Conservation (phyloP, 2,888 invertebrate genomes). For the Acrobeloides nanus region DNA sequence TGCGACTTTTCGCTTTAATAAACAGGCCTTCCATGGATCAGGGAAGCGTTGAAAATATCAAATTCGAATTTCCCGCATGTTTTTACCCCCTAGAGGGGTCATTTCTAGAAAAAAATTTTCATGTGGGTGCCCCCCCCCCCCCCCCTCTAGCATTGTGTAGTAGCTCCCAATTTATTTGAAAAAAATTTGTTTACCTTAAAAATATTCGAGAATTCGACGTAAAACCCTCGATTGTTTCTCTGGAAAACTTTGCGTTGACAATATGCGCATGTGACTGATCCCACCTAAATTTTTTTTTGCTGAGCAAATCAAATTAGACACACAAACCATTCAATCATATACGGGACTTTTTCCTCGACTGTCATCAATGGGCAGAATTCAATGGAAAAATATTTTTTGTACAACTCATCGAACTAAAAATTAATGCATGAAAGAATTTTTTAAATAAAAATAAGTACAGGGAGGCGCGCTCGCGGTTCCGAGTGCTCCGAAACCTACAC, state of each 20-base stretch:
- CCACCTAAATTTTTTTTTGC: conserved; percentile 40
- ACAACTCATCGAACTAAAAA: conserved; percentile 34
- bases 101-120: too few relatives aligned
- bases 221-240: conserved; percentile 50
- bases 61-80: too few relatives aligned
- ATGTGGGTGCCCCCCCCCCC: too few relatives aligned
- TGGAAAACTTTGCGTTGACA: conserved; percentile 50
- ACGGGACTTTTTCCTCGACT: conserved; percentile 57
- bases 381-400: conserved; percentile 40
- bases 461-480: too few relatives aligned
- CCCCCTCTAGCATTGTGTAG: too few relatives aligned
- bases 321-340: conserved; percentile 58
- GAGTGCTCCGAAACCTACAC: too few relatives aligned
- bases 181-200: conserved; percentile 13
- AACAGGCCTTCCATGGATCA: too few relatives aligned
- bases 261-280: conserved; percentile 55
- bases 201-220: conserved; percentile 34
- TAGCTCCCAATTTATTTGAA: too few relatives aligned
- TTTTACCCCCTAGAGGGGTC: too few relatives aligned
- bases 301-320: neutral
- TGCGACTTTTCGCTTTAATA: too few relatives aligned
- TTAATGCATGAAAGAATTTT: neutral
- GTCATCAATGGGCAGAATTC: conserved; percentile 56
- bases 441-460: too few relatives aligned
- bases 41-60: too few relatives aligned